Evolutionary conservation across 2,797 vertebrate genomes (phyloP).

Genomic region (Ctenopoma kingsleyae): DNA sequence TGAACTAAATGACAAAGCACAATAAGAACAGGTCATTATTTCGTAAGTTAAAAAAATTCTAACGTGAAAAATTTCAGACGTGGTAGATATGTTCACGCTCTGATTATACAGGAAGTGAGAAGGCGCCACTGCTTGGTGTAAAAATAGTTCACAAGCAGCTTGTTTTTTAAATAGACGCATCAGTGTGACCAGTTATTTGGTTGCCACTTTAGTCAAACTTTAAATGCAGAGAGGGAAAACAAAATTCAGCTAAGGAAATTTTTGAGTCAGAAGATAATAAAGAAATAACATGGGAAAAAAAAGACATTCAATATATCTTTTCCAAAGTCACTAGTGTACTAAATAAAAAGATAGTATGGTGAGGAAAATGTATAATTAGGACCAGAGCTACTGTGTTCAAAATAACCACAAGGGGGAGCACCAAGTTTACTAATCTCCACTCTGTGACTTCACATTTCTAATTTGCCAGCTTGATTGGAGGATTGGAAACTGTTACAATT

Average conservation of each 20-base stretch:
- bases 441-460: neutral
- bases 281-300: too few species aligned
- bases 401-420: constrained; percentile 68
- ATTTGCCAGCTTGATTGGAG: constrained; percentile 47
- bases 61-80: neutral
- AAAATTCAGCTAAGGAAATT: neutral
- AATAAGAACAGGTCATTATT: neutral
- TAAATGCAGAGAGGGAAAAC: neutral
- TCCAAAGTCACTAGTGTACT: neutral
- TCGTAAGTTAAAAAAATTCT: neutral
- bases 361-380: neutral
- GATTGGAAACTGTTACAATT: constrained; percentile 67
- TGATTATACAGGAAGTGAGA: neutral
- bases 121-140: neutral
- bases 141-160: constrained; percentile 55
- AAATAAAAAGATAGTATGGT: neutral
- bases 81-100: neutral
- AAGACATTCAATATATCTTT: neutral
- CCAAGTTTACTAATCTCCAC: constrained; percentile 16
- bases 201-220: neutral
- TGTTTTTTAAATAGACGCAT: constrained; percentile 15
- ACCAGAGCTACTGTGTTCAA: neutral
- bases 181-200: neutral
- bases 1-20: constrained; percentile 85
- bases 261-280: neutral